Percentiles rank a stretch among this genome's conserved stretches.
These are phyloP conservation scores for Nesoenas mayeri DNA, from an alignment of 2,113 vertebrate genomes.

Conservation along the genomic window DNA sequence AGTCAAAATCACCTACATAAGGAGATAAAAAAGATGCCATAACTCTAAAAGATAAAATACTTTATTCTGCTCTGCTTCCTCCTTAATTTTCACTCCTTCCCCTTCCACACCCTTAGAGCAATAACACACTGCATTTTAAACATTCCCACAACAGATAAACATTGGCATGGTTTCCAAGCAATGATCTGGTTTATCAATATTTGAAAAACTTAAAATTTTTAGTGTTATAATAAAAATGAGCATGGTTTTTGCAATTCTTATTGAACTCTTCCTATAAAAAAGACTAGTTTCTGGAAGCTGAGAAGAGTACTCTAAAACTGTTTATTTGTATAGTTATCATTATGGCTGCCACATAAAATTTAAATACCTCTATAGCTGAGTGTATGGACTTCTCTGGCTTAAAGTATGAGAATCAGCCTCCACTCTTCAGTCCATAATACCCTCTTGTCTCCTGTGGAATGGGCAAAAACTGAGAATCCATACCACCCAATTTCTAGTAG, in stretches of 20 bases:
- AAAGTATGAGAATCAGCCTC: background rate
- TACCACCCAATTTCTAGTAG: background rate
- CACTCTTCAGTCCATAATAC: background rate
- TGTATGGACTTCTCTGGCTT: background rate
- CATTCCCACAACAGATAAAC: background rate
- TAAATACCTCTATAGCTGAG: background rate
- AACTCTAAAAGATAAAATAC: background rate
- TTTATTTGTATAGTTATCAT: background rate
- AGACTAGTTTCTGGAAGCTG: background rate
- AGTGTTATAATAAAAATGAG: background rate
- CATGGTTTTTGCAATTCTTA: accelerated
- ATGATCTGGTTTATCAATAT: background rate
- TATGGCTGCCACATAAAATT: background rate
- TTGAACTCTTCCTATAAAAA: background rate
- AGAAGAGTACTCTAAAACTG: background rate
- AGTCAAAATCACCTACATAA: background rate
- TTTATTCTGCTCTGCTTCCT: background rate
- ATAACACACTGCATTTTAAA: background rate
- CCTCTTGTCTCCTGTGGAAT: background rate
- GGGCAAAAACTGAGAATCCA: background rate
- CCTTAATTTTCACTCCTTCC: background rate
- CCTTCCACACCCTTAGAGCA: background rate
- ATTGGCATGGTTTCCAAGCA: background rate
- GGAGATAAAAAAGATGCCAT: background rate
- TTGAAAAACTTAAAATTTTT: background rate